Percentiles rank a stretch among this genome's conserved stretches.
These are phyloP conservation scores for Parnassius mnemosyne DNA, from an alignment of 2,888 invertebrate species.

Conservation along the genomic window DNA sequence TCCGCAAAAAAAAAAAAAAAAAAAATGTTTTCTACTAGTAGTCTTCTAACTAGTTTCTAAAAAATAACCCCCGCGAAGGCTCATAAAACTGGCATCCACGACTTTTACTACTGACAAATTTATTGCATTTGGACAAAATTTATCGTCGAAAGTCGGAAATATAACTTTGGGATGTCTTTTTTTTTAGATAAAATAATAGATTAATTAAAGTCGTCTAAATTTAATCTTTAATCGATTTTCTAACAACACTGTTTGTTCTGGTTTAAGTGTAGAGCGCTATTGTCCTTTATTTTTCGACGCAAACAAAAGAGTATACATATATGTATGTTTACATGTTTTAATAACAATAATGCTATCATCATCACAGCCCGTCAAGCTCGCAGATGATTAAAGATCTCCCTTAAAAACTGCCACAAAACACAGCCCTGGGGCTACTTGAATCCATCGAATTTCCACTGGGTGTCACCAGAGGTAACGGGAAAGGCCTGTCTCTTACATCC, in stretches of 20 bases:
- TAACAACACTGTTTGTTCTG: constrained; percentile 9
- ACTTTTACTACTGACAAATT: constrained; percentile 21
- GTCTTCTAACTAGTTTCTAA: constrained; percentile 3
- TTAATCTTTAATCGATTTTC: constrained; percentile 14
- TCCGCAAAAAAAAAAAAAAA: no score
- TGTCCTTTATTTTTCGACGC: constrained; percentile 9
- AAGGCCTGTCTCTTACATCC: no score
- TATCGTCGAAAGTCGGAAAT: constrained; percentile 1
- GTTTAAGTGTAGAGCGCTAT: constrained; percentile 13
- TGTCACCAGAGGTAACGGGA: no score
- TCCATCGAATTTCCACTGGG: no score
- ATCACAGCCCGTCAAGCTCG: no score
- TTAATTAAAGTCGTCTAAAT: background rate
- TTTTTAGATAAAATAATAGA: background rate
- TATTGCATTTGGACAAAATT: constrained; percentile 20
- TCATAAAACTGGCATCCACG: constrained; percentile 21
- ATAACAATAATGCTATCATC: no score
- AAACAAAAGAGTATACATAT: background rate
- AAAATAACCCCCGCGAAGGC: constrained; percentile 12
- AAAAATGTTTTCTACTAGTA: no score
- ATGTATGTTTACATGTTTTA: no score
- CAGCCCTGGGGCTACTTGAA: no score
- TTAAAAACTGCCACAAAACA: no score
- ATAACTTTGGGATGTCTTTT: background rate
- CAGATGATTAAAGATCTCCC: no score